These are phyloP conservation scores for Pandemis heparana DNA, from an alignment of 2,888 invertebrate species.

Conservation along the genomic window DNA sequence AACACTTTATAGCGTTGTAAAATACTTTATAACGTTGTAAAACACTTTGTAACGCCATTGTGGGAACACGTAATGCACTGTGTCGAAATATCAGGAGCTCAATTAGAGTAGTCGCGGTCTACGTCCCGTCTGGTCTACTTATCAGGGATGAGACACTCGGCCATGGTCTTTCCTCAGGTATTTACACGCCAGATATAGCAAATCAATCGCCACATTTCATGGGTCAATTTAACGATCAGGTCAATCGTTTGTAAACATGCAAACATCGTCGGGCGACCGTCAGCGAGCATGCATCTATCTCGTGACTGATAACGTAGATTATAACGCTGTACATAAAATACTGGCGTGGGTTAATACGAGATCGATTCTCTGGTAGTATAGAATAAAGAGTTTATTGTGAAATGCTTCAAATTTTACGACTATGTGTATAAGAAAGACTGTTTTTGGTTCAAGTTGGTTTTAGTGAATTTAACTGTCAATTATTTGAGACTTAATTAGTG, in stretches of 20 bases:
- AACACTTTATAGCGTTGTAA: no score
- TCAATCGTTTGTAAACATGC: slow-evolving; percentile 9
- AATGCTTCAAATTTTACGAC: neutral
- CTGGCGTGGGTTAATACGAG: neutral
- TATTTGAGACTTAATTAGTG: no score
- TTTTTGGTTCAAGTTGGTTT: no score
- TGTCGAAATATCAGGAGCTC: no score
- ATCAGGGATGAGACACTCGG: no score
- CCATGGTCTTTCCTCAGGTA: neutral
- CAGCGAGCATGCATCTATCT: slow-evolving; percentile 51
- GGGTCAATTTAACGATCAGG: slow-evolving; percentile 11
- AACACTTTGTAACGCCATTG: no score
- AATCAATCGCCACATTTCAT: slow-evolving; percentile 1
- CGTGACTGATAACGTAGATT: slow-evolving; percentile 49
- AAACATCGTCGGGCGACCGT: slow-evolving; percentile 40
- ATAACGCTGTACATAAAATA: neutral
- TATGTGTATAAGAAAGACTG: neutral
- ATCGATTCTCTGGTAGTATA: neutral
- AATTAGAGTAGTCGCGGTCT: no score
- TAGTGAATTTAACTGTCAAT: no score
- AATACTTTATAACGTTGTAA: no score
- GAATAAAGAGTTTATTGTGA: neutral
- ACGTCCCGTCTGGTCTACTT: no score
- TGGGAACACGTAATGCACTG: no score
- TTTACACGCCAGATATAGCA: neutral